phyloP scores from a whole-genome alignment of 1,140 invertebrate genomes.

The Dinoponera quadriceps region DNA sequence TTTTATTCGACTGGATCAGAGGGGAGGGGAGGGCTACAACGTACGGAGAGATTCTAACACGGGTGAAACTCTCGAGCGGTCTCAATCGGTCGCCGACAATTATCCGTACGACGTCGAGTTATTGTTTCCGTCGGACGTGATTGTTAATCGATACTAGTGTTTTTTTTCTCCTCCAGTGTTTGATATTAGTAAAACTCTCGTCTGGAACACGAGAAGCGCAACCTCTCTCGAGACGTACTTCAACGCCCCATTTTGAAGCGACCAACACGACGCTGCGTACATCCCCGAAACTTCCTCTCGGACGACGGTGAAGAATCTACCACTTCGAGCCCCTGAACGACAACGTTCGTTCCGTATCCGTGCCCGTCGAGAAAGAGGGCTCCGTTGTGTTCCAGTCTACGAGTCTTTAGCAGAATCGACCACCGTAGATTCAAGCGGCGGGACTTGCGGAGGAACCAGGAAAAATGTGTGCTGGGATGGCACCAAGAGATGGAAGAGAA shows the following conservation, averaged over 20 bases:
- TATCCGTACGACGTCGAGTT: constrained; percentile 8
- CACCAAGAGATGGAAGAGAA: neutral
- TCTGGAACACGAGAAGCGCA: constrained; percentile 36
- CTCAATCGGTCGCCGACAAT: no score
- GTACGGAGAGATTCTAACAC: no score
- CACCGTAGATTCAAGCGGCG: neutral
- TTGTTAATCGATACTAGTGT: constrained; percentile 36
- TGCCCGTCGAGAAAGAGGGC: neutral
- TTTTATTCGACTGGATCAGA: no score
- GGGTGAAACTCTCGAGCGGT: no score
- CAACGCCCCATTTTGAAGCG: no score
- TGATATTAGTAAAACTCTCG: constrained; percentile 2
- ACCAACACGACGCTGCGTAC: neutral
- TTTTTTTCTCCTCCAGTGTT: neutral
- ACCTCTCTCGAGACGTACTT: constrained; percentile 6
- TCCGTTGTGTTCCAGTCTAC: neutral
- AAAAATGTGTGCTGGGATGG: neutral
- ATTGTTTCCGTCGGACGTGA: constrained; percentile 57
- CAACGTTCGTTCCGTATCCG: neutral
- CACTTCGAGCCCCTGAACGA: neutral
- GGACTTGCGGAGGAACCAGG: neutral
- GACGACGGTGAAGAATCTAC: neutral
- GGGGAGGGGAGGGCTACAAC: no score
- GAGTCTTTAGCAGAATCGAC: neutral
- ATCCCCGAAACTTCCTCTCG: neutral